Base-by-base conservation (phyloP, 2,888 invertebrate species). In the Leptinotarsa tumamoca region DNA sequence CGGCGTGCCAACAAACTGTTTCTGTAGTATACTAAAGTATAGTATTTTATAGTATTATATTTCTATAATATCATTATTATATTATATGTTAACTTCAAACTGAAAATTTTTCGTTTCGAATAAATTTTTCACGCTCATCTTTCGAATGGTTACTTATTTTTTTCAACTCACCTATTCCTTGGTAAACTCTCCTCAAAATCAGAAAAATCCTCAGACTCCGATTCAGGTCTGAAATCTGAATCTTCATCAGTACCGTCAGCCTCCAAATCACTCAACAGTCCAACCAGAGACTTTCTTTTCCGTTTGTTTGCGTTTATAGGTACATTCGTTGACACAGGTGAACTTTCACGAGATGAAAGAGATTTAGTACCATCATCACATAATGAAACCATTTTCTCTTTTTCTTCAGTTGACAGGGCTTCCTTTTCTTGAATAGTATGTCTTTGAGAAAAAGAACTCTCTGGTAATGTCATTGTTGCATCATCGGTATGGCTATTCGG, bases 141-240 rank as follows among this genome's bases (percentile, higher is more conserved):
- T 17, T 52, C 4, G n/a, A 52, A 52, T 17, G 52, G 52, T 52
- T 52, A 4, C 14, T 17, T 4, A 17, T 17, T 4, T 52, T 15
- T 15, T 33, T 18, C n/a, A 15, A 63, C 68, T 68, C 52, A 68
- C 68, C 52, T 68, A 23, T 4, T 68, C 21, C 17, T 68, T 51
- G 49, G 67, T 23, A 14, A 15, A 50, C 1, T 17, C 21, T 67
- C 21, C 5, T 23, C 52, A 7, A 52, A 21, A n/a, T 68, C 68
- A 68, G 52, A 68, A 21, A 52, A 43, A 51, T 67, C 67, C 4
- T 68, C 68, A 27, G 68, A 52, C n/a, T 68, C 52, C 52, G 4
- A 15, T 13, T 54, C 68, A 27, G 68, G 68, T 23, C n/a, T 54
- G 51, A 52, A 68, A 23, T 68, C 68, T 68, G 68, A 52, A 52